These are phyloP conservation scores for Acrocephalus scirpaceus DNA, from an alignment of 2,797 vertebrate species.

Conservation along the genomic window DNA sequence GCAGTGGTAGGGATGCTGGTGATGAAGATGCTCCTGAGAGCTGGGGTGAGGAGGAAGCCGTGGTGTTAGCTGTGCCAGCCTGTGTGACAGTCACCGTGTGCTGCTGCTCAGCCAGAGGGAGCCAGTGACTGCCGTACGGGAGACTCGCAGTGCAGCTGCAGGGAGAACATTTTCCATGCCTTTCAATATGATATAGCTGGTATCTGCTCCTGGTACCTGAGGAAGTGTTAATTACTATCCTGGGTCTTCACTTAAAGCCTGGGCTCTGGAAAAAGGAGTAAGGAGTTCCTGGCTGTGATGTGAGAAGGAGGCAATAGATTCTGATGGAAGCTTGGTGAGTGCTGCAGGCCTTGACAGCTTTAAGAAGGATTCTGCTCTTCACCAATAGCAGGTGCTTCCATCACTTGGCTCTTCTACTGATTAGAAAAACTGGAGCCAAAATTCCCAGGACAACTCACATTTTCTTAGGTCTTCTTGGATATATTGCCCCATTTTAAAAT, in stretches of 20 bases:
- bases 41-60: background rate
- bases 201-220: background rate
- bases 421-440: background rate
- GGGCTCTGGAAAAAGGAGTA: background rate
- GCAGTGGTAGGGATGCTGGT: background rate
- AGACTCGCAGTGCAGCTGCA: background rate
- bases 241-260: background rate
- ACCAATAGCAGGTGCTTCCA: background rate
- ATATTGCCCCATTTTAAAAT: background rate
- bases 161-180: background rate
- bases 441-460: background rate
- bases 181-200: background rate
- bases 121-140: accelerated
- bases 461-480: background rate
- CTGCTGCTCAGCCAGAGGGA: background rate
- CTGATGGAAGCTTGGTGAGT: background rate
- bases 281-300: background rate
- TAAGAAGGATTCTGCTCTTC: background rate
- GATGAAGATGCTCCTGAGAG: background rate
- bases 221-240: background rate
- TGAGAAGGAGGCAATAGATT: background rate
- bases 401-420: background rate
- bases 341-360: background rate
- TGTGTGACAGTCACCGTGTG: accelerated
- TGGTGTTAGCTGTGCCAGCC: background rate